phyloP scores from a whole-genome alignment of 2,888 invertebrate genomes.

The Tricholauxania praeusta region DNA sequence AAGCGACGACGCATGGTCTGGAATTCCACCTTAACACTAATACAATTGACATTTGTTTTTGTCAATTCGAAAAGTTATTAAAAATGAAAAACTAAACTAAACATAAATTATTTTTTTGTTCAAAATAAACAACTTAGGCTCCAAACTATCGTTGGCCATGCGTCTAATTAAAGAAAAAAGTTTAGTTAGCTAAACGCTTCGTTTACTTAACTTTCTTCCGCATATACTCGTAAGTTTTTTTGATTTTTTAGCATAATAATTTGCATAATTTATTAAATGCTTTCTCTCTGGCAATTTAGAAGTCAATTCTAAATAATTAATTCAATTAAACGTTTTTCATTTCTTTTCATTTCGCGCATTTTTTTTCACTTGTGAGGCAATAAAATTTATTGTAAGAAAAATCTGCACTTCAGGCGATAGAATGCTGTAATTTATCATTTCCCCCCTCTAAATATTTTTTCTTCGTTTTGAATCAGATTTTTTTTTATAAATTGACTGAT shows the following conservation, averaged over 20 bases:
- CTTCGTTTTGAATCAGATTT: not conserved
- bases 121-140: too few relatives aligned
- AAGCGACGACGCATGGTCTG: too few relatives aligned
- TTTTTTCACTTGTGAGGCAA: not conserved
- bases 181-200: too few relatives aligned
- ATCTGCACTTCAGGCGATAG: not conserved
- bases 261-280: not conserved
- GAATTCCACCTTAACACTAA: too few relatives aligned
- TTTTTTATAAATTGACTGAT: slow-evolving; percentile 9
- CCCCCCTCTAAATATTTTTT: not conserved
- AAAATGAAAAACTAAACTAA: too few relatives aligned
- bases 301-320: not conserved
- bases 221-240: too few relatives aligned
- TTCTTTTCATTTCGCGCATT: not conserved
- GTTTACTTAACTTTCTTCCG: too few relatives aligned
- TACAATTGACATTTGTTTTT: too few relatives aligned
- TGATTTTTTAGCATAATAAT: not conserved
- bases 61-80: too few relatives aligned
- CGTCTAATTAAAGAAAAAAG: too few relatives aligned
- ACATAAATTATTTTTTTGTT: too few relatives aligned
- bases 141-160: too few relatives aligned
- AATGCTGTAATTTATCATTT: not conserved
- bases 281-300: not conserved
- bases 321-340: not conserved
- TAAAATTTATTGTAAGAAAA: slow-evolving; percentile 11